phyloP scores from a whole-genome alignment of 2,888 invertebrate genomes.

The Cremastobaeus sp. region DNA sequence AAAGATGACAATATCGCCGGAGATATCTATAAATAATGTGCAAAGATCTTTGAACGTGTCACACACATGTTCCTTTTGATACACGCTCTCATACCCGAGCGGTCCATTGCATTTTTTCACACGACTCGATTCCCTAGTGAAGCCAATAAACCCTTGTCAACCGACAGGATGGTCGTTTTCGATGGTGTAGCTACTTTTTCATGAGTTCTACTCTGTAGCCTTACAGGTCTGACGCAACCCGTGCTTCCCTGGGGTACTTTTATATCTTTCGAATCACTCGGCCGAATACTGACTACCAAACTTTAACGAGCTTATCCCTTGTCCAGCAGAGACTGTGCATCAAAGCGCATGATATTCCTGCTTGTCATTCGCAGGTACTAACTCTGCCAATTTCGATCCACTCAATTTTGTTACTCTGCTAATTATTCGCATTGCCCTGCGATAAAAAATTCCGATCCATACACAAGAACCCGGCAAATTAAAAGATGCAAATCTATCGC shows the following conservation, averaged over 20 bases:
- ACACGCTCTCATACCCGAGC: conserved; percentile 6
- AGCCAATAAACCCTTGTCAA: conserved; percentile 75
- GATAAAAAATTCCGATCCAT: too few relatives aligned
- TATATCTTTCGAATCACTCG: conserved; percentile 65
- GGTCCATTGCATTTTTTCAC: conserved; percentile 53
- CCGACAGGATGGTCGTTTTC: conserved; percentile 63
- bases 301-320: conserved; percentile 69
- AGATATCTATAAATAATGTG: conserved; percentile 31
- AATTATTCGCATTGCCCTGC: too few relatives aligned
- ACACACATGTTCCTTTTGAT: conserved; percentile 39
- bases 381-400: conserved; percentile 25
- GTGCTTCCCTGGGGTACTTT: conserved; percentile 66
- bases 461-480: too few relatives aligned
- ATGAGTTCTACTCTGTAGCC: conserved; percentile 44
- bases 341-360: conserved; percentile 63
- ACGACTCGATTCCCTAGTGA: conserved; percentile 66
- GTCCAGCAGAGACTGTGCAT: conserved; percentile 59
- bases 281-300: conserved; percentile 64
- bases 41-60: conserved; percentile 35
- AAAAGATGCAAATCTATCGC: too few relatives aligned
- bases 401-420: conserved; percentile 20
- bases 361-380: conserved; percentile 48
- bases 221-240: conserved; percentile 60
- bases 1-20: conserved; percentile 16
- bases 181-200: conserved; percentile 60